phyloP scores from a whole-genome alignment of 1,140 invertebrate genomes.

The Ips typographus region DNA sequence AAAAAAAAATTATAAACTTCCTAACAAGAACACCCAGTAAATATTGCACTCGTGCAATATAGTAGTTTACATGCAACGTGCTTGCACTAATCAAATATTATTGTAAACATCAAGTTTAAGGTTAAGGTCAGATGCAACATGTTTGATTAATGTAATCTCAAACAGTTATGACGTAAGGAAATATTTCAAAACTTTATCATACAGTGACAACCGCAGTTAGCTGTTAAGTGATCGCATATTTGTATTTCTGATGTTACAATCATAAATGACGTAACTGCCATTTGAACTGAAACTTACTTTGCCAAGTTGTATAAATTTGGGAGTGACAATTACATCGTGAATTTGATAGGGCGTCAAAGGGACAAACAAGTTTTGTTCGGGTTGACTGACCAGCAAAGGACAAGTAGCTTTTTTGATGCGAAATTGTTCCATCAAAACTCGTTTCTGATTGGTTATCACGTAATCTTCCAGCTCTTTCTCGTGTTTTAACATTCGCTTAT shows the following conservation, averaged over 20 bases:
- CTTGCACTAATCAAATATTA: too few species aligned
- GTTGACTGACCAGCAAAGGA: background rate
- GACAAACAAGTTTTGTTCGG: constrained; percentile 26
- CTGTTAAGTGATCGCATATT: background rate
- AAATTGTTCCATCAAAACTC: constrained; percentile 6
- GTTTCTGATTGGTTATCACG: constrained; percentile 14
- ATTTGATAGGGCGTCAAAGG: constrained; percentile 36
- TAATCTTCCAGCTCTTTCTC: constrained; percentile 19
- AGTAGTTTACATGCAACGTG: background rate
- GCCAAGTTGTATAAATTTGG: constrained; percentile 37
- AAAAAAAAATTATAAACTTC: background rate
- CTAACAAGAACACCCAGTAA: background rate
- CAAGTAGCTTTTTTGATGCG: background rate
- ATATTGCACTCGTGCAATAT: background rate
- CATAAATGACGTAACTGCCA: background rate
- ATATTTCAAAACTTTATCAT: too few species aligned
- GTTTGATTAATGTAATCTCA: too few species aligned
- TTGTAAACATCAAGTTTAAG: too few species aligned
- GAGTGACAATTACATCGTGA: constrained; percentile 27
- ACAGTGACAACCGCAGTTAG: background rate
- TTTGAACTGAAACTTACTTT: constrained; percentile 24
- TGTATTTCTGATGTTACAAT: background rate
- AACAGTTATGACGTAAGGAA: too few species aligned
- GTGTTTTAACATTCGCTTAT: too few species aligned
- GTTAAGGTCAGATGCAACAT: too few species aligned